Evolutionary conservation across 2,113 vertebrate species (phyloP), one percentile per base, ranked within the genome.

Genomic region (Coturnix japonica): DNA sequence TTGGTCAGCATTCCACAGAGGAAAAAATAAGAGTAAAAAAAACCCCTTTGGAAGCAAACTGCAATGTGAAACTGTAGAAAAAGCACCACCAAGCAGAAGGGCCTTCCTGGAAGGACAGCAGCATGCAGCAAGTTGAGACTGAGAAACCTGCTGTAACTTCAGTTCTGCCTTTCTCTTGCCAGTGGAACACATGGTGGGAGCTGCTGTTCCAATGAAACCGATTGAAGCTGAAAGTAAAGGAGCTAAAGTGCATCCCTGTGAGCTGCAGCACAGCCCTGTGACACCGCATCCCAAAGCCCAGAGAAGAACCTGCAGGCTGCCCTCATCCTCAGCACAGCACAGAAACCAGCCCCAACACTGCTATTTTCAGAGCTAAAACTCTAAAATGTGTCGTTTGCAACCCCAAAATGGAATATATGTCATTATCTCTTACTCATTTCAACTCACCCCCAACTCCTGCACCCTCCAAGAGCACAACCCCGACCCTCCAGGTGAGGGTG

Each of bases 1-100:
- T 74, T 79, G 86, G 91, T 93, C 84, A 89, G 89, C 78, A 87
- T 92, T 63, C 83, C 49, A 63, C 39, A 9, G 7, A 44, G 12
- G 12, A 30, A 17, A 7, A 7, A n/a, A 13, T 16, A 11, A 21
- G 49, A 47, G 7, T 19, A 8, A 25, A 61, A 47, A 37, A 37
- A 8, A 11, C 14, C 7, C 33, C 70, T 53, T 60, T 43, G 74
- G 64, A 92, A 82, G 63, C 81, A 80, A 57, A 47, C 20, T 35
- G 73, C 26, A 3, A 77, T 41, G 83, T 79, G 78, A 93, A 89
- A 93, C 49, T 5, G 69, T 9, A 22, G 76, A 28, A 37, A 41
- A 44, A 33, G 49, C 87, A 54, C 41, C 41, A 44, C 7, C 37
- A 65, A 59, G 71, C 41, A 85, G 75, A 30, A 83, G 83, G 46